Base-by-base conservation (phyloP, 2,797 vertebrate species). In the Simalia tracyae region DNA sequence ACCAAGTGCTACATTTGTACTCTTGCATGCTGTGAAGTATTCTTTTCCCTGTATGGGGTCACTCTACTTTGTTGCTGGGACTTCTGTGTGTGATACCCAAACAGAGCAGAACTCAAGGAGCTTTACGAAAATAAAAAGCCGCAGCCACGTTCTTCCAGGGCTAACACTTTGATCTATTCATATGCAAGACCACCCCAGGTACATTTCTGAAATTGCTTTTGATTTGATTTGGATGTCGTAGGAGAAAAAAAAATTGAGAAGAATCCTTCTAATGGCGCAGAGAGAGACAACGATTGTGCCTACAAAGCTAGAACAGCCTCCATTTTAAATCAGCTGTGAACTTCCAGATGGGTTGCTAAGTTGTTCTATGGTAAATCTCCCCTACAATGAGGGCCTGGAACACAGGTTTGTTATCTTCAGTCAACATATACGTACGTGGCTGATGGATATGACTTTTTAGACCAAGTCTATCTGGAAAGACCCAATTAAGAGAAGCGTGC, bases 291-390 rank as follows among this genome's bases (percentile, higher is more conserved):
- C 6, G 36, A 57, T 54, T 54, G 8, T 54, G 7, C 57, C 36
- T 81, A 8, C 36, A 1, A 81, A 31, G 19, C 68, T 81, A 76
- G 81, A 84, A 10, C 10, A 1, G 19, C 68, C 84, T 89, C 88
- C 28, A 84, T 94, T 61, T 81, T 28, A 36, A 90, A 84, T 54
- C 61, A 90, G 90, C 90, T 46, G 72, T 50, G 31, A 93, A 61
- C 2, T 64, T 66, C 59, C 50, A 54, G 50, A 54, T 54, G 50
- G 50, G 50, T 8, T 54, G 50, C 50, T 54, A 54, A 54, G 50
- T 54, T 54, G 50, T 54, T 54, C 50, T 54, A 54, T 54, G 50
- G 50, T 8, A 54, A 9, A 54, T 54, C 50, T 54, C 50, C 50
- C 50, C 50, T 54, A 54, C 50, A 54, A 9, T 54, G 50, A 54